Percentiles rank a stretch among this genome's conserved stretches.
phyloP scores from a whole-genome alignment of 1,140 invertebrate genomes.

The Parasteatoda tepidariorum region DNA sequence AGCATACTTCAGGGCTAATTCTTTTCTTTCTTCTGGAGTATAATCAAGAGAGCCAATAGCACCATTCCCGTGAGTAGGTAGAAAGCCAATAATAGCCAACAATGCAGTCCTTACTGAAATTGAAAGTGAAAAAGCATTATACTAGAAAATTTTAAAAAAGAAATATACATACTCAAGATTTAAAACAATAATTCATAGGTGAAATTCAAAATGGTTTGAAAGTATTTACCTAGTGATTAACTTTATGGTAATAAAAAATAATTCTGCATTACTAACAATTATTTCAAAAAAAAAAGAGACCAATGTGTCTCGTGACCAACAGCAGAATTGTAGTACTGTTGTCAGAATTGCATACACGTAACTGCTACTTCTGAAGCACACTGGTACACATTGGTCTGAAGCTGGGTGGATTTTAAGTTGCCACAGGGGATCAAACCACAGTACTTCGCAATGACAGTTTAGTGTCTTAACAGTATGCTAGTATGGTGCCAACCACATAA shows the following conservation, averaged over 20 bases:
- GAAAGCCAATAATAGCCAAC: conserved; percentile 92
- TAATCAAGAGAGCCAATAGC: conserved; percentile 93
- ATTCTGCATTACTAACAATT: background rate
- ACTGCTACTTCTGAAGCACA: too few relatives aligned
- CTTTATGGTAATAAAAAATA: background rate
- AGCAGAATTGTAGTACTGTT: too few relatives aligned
- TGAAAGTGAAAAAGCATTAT: conserved; percentile 17
- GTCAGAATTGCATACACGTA: too few relatives aligned
- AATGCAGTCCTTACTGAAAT: conserved; percentile 83
- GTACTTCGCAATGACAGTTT: too few relatives aligned
- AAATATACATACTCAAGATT: too few relatives aligned
- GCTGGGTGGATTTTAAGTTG: too few relatives aligned
- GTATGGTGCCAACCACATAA: too few relatives aligned
- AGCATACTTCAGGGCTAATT: conserved; percentile 81
- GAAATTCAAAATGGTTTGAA: background rate
- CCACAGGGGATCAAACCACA: too few relatives aligned
- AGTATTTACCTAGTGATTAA: background rate
- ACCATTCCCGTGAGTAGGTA: conserved; percentile 88
- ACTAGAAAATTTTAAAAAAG: background rate
- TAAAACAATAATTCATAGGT: background rate
- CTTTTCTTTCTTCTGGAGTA: conserved; percentile 82
- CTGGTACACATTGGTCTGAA: too few relatives aligned
- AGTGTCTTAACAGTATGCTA: too few relatives aligned
- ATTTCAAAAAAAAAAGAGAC: background rate
- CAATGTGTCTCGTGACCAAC: too few relatives aligned